phyloP scores from a whole-genome alignment of 53 echinoderm and acorn worm species.

The Holothuria leucospilota region DNA sequence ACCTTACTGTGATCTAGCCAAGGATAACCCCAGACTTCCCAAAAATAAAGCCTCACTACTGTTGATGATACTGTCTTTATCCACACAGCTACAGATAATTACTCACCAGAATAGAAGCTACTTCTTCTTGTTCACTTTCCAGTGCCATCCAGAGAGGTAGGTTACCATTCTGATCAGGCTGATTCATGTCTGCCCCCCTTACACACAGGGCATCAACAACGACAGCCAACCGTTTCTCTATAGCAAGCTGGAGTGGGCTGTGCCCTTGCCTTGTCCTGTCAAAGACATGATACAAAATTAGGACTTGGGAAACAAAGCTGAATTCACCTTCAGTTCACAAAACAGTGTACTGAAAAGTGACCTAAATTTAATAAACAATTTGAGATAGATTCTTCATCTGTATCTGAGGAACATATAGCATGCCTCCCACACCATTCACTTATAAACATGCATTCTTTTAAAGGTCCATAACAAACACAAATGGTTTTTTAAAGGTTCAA shows the following conservation, averaged over 20 bases:
- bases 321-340: no score
- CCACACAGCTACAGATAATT: no score
- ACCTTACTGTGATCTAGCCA: no score
- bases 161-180: conserved; percentile 86
- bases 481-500: no score
- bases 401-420: no score
- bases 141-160: conserved; percentile 93
- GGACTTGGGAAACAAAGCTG: not conserved
- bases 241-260: conserved; percentile 91
- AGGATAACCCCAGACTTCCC: no score
- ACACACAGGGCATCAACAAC: conserved; percentile 98
- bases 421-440: no score
- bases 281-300: not conserved
- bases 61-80: not conserved
- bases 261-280: conserved; percentile 80
- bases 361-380: no score
- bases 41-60: not conserved
- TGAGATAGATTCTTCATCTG: no score
- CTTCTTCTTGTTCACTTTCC: conserved; percentile 95
- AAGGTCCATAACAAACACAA: no score
- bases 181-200: conserved; percentile 98
- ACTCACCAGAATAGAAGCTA: conserved; percentile 93
- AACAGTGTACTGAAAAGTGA: no score
- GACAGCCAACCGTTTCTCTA: conserved; percentile 86
- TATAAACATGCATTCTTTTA: no score